These are phyloP conservation scores for Cerastoderma edule DNA, from an alignment of 2,888 invertebrate genomes.

Conservation along the genomic window DNA sequence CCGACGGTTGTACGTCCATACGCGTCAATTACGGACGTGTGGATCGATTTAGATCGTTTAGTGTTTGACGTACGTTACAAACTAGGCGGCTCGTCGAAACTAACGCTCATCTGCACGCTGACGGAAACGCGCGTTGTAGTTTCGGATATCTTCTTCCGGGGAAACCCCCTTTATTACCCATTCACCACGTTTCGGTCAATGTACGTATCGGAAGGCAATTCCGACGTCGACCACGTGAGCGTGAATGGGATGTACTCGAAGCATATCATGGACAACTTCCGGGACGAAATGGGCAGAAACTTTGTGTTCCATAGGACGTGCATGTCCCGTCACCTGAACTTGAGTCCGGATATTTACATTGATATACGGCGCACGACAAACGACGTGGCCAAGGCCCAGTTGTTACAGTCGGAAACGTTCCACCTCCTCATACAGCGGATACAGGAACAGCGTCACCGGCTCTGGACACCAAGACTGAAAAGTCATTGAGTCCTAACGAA, in stretches of 20 bases:
- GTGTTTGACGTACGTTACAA: slow-evolving; percentile 63
- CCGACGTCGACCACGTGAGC: slow-evolving; percentile 70
- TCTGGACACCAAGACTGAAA: slow-evolving; percentile 59
- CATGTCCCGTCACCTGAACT: slow-evolving; percentile 72
- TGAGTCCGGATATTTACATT: slow-evolving; percentile 73
- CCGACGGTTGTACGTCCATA: slow-evolving; percentile 66
- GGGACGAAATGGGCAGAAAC: slow-evolving; percentile 55
- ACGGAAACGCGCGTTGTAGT: slow-evolving; percentile 64
- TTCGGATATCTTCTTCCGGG: slow-evolving; percentile 52
- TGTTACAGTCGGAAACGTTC: slow-evolving; percentile 32
- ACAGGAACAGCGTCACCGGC: slow-evolving; percentile 49
- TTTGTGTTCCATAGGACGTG: slow-evolving; percentile 73
- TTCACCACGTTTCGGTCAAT: slow-evolving; percentile 73
- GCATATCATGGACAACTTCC: slow-evolving; percentile 68
- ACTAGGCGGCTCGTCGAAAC: slow-evolving; percentile 62
- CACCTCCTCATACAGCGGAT: slow-evolving; percentile 49
- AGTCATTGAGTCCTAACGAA: too few species aligned
- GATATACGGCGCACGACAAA: slow-evolving; percentile 55
- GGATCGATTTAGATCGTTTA: slow-evolving; percentile 54
- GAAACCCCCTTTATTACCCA: slow-evolving; percentile 58
- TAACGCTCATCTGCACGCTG: slow-evolving; percentile 55
- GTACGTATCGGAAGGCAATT: slow-evolving; percentile 70
- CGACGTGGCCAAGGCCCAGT: slow-evolving; percentile 24
- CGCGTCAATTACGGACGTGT: slow-evolving; percentile 62
- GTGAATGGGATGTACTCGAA: slow-evolving; percentile 59